Percentiles rank a stretch among this genome's conserved stretches.
phyloP scores from a whole-genome alignment of 2,797 vertebrate genomes.

The Cuniculus paca region DNA sequence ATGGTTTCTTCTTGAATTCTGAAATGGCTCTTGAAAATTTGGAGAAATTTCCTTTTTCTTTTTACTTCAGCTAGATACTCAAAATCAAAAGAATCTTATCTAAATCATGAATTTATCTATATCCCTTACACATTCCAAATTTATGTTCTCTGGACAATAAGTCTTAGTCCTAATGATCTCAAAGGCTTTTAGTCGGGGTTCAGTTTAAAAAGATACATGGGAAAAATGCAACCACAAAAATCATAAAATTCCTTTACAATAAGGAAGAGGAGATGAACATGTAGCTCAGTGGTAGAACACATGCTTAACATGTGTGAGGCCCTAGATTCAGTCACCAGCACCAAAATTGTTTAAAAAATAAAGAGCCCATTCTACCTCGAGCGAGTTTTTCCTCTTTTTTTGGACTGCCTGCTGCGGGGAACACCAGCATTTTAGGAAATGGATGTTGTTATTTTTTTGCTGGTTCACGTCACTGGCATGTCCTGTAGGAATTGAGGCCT shows the following conservation, averaged over 20 bases:
- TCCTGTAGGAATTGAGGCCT: not conserved
- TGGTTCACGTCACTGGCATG: not conserved
- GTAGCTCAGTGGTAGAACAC: not conserved
- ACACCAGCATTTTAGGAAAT: not conserved
- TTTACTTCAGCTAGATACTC: not conserved
- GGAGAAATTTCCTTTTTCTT: not conserved
- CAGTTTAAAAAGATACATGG: not conserved
- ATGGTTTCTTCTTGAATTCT: not conserved
- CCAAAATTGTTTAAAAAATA: no score
- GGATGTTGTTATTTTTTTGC: not conserved
- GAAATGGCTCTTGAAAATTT: not conserved
- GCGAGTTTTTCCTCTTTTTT: not conserved
- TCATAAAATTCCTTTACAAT: not conserved
- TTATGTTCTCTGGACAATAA: not conserved
- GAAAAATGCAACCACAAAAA: not conserved
- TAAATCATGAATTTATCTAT: not conserved
- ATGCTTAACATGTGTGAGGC: not conserved
- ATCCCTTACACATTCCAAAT: not conserved
- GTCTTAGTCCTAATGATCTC: not conserved
- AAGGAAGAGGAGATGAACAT: not conserved
- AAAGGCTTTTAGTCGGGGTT: not conserved
- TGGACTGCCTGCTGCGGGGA: not conserved
- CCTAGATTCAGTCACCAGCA: not conserved
- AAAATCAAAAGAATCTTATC: not conserved
- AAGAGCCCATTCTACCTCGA: not conserved